phyloP scores from a whole-genome alignment of 2,888 invertebrate species.

The Mycalesis mineus region DNA sequence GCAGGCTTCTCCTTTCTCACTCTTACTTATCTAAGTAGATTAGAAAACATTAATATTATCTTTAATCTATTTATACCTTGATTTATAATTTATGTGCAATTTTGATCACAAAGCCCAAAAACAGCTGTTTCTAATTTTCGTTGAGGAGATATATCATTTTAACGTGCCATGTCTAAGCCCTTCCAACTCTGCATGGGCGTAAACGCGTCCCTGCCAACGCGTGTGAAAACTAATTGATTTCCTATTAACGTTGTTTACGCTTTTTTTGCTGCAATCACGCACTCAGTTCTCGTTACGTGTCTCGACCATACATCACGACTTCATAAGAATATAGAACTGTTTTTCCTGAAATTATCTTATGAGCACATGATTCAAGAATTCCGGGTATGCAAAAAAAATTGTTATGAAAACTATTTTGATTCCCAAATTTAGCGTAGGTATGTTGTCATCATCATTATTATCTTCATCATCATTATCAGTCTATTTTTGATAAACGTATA shows the following conservation, averaged over 20 bases:
- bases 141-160: too few relatives aligned
- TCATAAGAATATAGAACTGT: background rate
- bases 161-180: slow-evolving; percentile 4
- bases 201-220: slow-evolving; percentile 36
- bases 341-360: slow-evolving; percentile 10
- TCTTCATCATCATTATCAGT: too few relatives aligned
- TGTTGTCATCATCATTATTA: too few relatives aligned
- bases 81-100: too few relatives aligned
- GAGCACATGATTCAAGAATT: background rate
- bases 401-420: background rate
- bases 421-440: too few relatives aligned
- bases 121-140: too few relatives aligned
- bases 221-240: slow-evolving; percentile 49
- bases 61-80: too few relatives aligned
- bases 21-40: too few relatives aligned
- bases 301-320: slow-evolving; percentile 15
- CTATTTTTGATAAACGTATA: too few relatives aligned
- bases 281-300: slow-evolving; percentile 20
- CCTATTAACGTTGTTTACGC: slow-evolving; percentile 37
- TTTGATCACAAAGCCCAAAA: too few relatives aligned
- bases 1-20: too few relatives aligned
- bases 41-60: too few relatives aligned
- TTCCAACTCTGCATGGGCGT: slow-evolving; percentile 26
- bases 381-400: background rate
- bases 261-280: slow-evolving; percentile 30